Conservation (phyloP, 1,140 invertebrate genomes). For the Spodoptera litura region DNA sequence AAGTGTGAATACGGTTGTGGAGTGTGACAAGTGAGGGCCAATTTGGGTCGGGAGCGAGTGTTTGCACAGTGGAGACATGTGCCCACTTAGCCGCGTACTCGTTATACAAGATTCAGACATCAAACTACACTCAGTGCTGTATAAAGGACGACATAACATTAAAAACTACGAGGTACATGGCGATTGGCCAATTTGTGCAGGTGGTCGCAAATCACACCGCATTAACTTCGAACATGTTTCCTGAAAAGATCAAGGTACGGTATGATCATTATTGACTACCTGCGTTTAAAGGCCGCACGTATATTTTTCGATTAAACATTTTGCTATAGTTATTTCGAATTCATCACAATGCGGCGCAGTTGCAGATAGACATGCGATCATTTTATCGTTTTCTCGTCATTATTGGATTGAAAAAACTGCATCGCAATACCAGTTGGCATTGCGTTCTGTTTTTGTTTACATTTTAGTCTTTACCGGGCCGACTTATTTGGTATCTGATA, state of each 20-base stretch:
- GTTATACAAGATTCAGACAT: conserved; percentile 16
- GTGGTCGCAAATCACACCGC: neutral
- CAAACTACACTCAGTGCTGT: conserved; percentile 1
- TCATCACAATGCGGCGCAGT: conserved; percentile 7
- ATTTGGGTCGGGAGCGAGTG: conserved; percentile 69
- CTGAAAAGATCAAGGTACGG: neutral
- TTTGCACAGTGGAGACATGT: conserved; percentile 60
- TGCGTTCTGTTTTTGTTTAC: conserved; percentile 34
- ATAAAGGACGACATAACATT: neutral
- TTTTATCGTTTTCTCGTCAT: conserved; percentile 38
- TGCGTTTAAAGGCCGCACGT: neutral
- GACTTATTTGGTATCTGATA: conserved; percentile 20
- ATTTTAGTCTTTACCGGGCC: conserved; percentile 16
- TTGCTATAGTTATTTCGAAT: conserved; percentile 22
- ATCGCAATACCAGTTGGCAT: conserved; percentile 30
- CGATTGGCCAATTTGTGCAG: neutral
- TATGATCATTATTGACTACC: neutral
- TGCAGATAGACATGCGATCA: conserved; percentile 31
- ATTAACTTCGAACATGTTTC: neutral
- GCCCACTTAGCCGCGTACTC: conserved; percentile 49
- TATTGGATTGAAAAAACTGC: conserved; percentile 28
- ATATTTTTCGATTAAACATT: conserved; percentile 17
- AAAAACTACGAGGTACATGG: neutral
- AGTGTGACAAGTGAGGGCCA: conserved; percentile 68
- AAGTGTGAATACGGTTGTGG: conserved; percentile 47